Evolutionary conservation across 1,140 invertebrate species (phyloP), one percentile per base, ranked within the genome.

Genomic region (Drosophila kurseongensis): DNA sequence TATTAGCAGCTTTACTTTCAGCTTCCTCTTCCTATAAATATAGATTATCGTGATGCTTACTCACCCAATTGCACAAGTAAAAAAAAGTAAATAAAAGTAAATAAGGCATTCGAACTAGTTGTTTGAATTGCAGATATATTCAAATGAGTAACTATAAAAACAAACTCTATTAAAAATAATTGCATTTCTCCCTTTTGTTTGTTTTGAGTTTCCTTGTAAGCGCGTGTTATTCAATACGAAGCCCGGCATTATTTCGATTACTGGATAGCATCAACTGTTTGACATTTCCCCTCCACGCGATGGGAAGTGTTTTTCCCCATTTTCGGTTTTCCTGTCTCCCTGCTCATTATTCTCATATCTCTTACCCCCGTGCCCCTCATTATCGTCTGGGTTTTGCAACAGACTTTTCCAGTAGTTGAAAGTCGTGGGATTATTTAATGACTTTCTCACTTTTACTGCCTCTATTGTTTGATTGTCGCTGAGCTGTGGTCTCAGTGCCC

Each of bases 401-500:
- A 42, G 67, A 69, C 65, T 69, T 71, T 71, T 69, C 65, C 67
- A 71, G 67, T 71, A 69, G 67, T 69, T 71, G 67, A 71, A 71
- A 71, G 67, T 71, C 65, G 67, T 71, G 67, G 67, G 67, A 71
- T 71, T 71, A 71, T 68, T 71, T 71, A 71, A 71, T 71, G 67
- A 71, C 67, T 71, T 71, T 71, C 67, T 71, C 67, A 71, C 67
- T 71, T 71, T 71, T 71, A 71, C 66, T 71, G 44, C 50, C 67
- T 14, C 63, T 42, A 68, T 71, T 68, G 63, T 71, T 65, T 12
- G 40, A 12, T 23, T 61, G 40, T 55, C 63, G 41, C 47, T 12
- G 50, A 47, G 54, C 35, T 38, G 41, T 47, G 35, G 14, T 42
- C 61, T 66, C 27, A 35, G 16, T 68, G 66, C 67, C 65, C 66